Conservation (phyloP, 2,113 vertebrate species). For the Cynocephalus volans region DNA sequence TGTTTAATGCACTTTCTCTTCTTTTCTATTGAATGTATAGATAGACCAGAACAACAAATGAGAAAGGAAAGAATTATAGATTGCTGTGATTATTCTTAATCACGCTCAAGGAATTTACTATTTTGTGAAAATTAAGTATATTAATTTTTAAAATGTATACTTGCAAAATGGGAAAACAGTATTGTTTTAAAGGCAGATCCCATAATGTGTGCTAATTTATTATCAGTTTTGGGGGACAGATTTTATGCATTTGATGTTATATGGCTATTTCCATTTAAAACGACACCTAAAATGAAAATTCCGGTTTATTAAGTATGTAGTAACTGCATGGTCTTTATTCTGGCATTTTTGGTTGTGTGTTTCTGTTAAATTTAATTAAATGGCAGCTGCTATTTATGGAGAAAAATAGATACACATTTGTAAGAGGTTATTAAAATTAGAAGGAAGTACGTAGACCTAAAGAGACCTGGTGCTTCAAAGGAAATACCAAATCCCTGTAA, state of each 20-base stretch:
- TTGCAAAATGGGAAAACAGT: background rate
- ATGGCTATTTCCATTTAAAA: conserved; percentile 39
- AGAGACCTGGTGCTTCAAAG: background rate
- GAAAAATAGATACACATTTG: background rate
- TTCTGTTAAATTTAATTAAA: conserved; percentile 43
- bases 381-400: background rate
- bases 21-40: background rate
- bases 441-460: background rate
- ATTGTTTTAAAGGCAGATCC: background rate
- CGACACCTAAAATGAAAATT: background rate
- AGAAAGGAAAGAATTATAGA: conserved; percentile 2
- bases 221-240: background rate
- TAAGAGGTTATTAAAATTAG: conserved; percentile 35
- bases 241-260: background rate
- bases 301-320: background rate
- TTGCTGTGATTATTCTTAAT: conserved; percentile 25
- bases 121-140: conserved; percentile 43
- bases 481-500: background rate
- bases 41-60: conserved; percentile 11
- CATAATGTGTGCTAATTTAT: background rate
- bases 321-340: background rate
- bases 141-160: conserved; percentile 6
- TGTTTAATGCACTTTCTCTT: background rate
- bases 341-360: conserved; percentile 15
- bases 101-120: background rate